Conservation (phyloP, 1,140 invertebrate species). For the Drosophila lini region DNA sequence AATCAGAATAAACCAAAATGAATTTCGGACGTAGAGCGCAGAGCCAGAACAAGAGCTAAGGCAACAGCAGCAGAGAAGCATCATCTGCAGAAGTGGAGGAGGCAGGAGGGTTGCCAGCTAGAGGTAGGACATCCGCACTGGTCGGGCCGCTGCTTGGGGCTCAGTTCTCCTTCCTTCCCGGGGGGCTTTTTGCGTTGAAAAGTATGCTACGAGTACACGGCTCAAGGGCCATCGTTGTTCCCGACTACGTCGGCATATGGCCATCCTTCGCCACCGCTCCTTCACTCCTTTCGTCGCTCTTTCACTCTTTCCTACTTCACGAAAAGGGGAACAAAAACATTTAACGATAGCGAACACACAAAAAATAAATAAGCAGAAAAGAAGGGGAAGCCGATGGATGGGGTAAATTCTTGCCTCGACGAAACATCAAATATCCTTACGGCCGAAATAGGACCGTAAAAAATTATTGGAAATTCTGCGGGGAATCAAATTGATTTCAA, state of each 20-base stretch:
- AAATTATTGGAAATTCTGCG: constrained; percentile 30
- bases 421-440: constrained; percentile 52
- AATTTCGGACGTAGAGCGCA: constrained; percentile 60
- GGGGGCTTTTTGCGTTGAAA: constrained; percentile 73
- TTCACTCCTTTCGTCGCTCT: not conserved
- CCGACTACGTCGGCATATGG: constrained; percentile 49
- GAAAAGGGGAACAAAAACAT: constrained; percentile 62
- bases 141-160: constrained; percentile 19
- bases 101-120: not conserved
- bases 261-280: constrained; percentile 45
- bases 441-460: constrained; percentile 17
- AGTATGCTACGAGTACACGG: constrained; percentile 69
- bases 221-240: constrained; percentile 69
- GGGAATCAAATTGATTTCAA: constrained; percentile 31
- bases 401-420: constrained; percentile 31
- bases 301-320: constrained; percentile 7
- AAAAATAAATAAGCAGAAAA: constrained; percentile 35
- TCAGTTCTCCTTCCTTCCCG: constrained; percentile 6
- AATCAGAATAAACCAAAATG: constrained; percentile 80
- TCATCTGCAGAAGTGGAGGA: not conserved
- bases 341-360: constrained; percentile 62
- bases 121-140: constrained; percentile 32
- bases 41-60: constrained; percentile 28
- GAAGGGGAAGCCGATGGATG: not conserved
- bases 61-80: constrained; percentile 3